Conservation (phyloP, 1,140 invertebrate species). For the Drosophila grimshawi region DNA sequence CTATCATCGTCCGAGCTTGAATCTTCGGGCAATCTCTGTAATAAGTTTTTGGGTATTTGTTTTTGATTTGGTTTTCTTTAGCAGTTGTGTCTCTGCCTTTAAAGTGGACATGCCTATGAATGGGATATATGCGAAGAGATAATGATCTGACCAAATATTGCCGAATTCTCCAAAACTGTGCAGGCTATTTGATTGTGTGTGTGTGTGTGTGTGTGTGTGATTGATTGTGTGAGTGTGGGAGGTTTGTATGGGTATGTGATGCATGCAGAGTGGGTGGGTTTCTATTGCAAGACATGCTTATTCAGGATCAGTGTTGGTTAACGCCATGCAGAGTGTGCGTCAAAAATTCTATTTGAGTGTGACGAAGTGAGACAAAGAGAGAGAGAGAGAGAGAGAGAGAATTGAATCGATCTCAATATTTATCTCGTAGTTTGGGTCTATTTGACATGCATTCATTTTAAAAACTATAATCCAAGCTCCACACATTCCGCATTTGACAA, state of each 20-base stretch:
- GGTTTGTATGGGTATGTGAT: background rate
- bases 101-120: conserved; percentile 50
- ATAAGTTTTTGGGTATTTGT: conserved; percentile 66
- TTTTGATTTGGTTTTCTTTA: conserved; percentile 17
- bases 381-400: background rate
- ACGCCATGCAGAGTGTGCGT: conserved; percentile 56
- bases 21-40: conserved; percentile 83
- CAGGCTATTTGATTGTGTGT: conserved; percentile 8
- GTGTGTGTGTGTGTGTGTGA: conserved; percentile 11
- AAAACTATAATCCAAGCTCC: conserved; percentile 36
- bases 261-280: conserved; percentile 46
- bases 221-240: background rate
- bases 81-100: conserved; percentile 7
- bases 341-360: conserved; percentile 6
- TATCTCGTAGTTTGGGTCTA: conserved; percentile 5
- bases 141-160: conserved; percentile 37
- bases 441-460: conserved; percentile 33
- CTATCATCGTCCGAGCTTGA: conserved; percentile 83
- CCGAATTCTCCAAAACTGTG: conserved; percentile 51
- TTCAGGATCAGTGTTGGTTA: conserved; percentile 42
- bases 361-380: no score
- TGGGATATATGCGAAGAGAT: conserved; percentile 20
- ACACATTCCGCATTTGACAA: conserved; percentile 25
- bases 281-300: conserved; percentile 17
- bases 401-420: background rate